Evolutionary conservation across 2,888 invertebrate genomes (phyloP).

Genomic region (Bembecia ichneumoniformis): DNA sequence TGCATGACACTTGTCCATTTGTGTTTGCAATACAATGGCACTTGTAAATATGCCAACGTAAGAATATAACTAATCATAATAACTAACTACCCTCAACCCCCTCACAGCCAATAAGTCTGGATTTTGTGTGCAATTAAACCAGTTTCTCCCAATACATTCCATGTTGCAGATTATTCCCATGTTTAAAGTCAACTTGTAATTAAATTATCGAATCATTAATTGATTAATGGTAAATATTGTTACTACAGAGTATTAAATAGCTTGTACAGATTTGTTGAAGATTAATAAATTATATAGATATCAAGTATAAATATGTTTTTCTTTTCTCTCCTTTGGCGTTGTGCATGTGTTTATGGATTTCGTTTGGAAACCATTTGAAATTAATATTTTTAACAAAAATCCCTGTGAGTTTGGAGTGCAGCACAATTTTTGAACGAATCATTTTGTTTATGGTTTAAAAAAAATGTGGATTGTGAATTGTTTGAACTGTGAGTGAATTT

Average conservation of each 20-base stretch:
- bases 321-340: slow-evolving; percentile 19
- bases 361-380: too few species aligned
- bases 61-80: slow-evolving; percentile 19
- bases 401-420: too few species aligned
- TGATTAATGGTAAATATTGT: slow-evolving; percentile 15
- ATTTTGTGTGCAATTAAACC: slow-evolving; percentile 47
- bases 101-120: slow-evolving; percentile 15
- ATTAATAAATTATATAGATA: slow-evolving; percentile 45
- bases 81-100: slow-evolving; percentile 4
- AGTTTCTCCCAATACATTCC: slow-evolving; percentile 17
- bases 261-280: slow-evolving; percentile 54
- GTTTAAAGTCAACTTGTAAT: background rate
- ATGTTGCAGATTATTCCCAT: slow-evolving; percentile 7
- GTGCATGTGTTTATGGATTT: slow-evolving; percentile 7
- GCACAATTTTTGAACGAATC: background rate
- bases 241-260: slow-evolving; percentile 34
- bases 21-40: slow-evolving; percentile 29
- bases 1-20: slow-evolving; percentile 46
- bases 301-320: slow-evolving; percentile 28
- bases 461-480: slow-evolving; percentile 9
- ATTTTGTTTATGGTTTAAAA: background rate
- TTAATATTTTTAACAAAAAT: too few species aligned
- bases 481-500: slow-evolving; percentile 5
- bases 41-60: slow-evolving; percentile 42
- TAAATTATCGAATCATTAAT: slow-evolving; percentile 2